A percentile compares a stretch with the other conserved stretches of the same genome.
Conservation (phyloP, 2,113 vertebrate genomes). For the Microcebus tavaratra region DNA sequence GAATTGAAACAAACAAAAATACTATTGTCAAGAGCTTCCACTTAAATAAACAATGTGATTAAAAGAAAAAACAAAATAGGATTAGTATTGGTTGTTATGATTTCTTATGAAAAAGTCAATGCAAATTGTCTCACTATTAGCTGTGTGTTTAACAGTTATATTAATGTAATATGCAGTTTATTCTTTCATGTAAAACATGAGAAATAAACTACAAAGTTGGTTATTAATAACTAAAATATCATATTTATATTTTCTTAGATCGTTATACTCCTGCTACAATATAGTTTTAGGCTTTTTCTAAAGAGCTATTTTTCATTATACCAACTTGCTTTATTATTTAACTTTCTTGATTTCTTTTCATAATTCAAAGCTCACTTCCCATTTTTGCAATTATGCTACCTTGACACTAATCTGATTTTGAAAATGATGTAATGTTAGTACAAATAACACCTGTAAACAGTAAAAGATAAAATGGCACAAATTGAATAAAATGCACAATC, state of each 20-base stretch:
- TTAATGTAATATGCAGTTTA: background rate
- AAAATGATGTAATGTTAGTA: background rate
- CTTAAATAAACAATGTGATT: background rate
- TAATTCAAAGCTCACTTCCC: background rate
- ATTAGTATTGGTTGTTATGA: background rate
- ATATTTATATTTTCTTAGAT: background rate
- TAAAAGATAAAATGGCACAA: background rate
- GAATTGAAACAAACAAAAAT: background rate
- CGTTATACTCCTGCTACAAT: background rate
- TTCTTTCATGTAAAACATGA: background rate
- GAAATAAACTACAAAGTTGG: background rate
- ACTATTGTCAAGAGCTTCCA: background rate
- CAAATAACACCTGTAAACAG: background rate
- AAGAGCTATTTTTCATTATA: background rate
- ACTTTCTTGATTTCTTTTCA: background rate
- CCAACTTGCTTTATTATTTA: background rate
- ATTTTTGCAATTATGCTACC: background rate
- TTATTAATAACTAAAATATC: background rate
- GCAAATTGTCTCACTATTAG: background rate
- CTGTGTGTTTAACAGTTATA: background rate
- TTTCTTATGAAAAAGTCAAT: background rate
- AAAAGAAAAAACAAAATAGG: background rate
- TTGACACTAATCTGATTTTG: background rate
- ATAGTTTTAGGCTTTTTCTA: background rate
- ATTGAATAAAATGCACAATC: background rate